Evolutionary conservation across 2,113 vertebrate species (phyloP).

Genomic region (Nothobranchius kuhntae): DNA sequence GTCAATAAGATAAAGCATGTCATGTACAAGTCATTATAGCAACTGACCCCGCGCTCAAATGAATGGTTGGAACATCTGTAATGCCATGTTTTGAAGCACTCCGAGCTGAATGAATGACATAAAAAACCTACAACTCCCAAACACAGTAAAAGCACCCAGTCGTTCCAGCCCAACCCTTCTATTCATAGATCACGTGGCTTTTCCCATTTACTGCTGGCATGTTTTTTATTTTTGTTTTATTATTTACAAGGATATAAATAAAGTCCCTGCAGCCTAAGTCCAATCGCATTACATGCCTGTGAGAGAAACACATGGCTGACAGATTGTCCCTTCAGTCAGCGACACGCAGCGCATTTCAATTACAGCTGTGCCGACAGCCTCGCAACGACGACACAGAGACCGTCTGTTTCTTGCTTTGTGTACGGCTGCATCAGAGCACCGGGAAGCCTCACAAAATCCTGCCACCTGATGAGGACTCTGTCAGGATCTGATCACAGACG

Average conservation of each 20-base stretch:
- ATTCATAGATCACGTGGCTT: constrained; percentile 68
- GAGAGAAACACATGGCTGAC: constrained; percentile 83
- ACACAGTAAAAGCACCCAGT: constrained; percentile 53
- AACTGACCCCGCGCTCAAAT: constrained; percentile 69
- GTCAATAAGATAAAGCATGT: constrained; percentile 73
- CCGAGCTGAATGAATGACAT: constrained; percentile 49
- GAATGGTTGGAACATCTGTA: constrained; percentile 70
- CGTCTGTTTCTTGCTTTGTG: constrained; percentile 59
- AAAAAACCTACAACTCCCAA: constrained; percentile 26
- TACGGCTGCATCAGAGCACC: constrained; percentile 41
- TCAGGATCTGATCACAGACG: constrained; percentile 30
- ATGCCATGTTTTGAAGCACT: constrained; percentile 66
- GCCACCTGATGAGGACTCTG: constrained; percentile 48
- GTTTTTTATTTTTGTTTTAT: constrained; percentile 53
- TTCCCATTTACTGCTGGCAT: constrained; percentile 84
- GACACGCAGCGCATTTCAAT: constrained; percentile 82
- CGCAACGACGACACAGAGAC: constrained; percentile 58
- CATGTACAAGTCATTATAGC: constrained; percentile 76
- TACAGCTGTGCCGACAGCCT: constrained; percentile 65
- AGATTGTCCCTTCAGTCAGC: constrained; percentile 84
- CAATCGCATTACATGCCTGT: constrained; percentile 83
- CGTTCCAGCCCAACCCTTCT: constrained; percentile 51
- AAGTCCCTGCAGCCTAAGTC: constrained; percentile 78
- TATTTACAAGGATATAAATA: constrained; percentile 86
- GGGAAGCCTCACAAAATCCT: constrained; percentile 37